Evolutionary conservation across 2,797 vertebrate species (phyloP).

Genomic region (Artibeus jamaicensis): DNA sequence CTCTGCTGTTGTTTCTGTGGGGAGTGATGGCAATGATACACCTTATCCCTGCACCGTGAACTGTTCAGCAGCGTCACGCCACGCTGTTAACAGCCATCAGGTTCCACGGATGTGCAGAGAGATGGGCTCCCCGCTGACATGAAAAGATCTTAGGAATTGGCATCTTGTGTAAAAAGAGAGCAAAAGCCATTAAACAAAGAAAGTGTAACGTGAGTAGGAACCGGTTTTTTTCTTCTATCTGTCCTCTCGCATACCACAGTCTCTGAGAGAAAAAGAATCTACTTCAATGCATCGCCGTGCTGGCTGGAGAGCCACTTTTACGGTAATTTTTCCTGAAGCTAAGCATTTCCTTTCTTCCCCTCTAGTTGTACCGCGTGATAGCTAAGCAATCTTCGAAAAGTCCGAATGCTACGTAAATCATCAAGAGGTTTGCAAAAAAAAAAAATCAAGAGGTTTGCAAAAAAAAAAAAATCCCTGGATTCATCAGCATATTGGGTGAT

Average conservation of each 20-base stretch:
- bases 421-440: conserved; percentile 19
- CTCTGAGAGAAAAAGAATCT: not conserved
- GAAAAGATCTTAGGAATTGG: conserved; percentile 4
- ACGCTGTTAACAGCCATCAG: not conserved
- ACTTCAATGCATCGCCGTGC: not conserved
- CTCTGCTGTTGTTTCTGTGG: conserved; percentile 46
- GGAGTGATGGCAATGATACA: not conserved
- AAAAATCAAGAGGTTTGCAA: conserved; percentile 18
- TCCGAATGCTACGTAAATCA: not conserved
- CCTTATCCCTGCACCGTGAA: not conserved
- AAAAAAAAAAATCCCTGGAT: not conserved
- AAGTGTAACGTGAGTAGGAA: not conserved
- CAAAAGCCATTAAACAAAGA: not conserved
- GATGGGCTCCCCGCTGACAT: not conserved
- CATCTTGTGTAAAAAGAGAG: conserved; percentile 18
- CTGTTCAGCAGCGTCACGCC: not conserved
- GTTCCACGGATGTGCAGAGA: not conserved
- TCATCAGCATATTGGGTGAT: not conserved
- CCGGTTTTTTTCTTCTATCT: not conserved
- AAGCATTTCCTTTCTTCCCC: not conserved
- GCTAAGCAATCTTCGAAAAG: conserved; percentile 25
- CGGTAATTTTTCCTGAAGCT: not conserved
- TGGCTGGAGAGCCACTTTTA: not conserved
- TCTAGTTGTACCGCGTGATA: not conserved
- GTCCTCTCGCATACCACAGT: not conserved